These are phyloP conservation scores for Pogonomyrmex barbatus DNA, from an alignment of 1,140 invertebrate species.

Conservation along the genomic window DNA sequence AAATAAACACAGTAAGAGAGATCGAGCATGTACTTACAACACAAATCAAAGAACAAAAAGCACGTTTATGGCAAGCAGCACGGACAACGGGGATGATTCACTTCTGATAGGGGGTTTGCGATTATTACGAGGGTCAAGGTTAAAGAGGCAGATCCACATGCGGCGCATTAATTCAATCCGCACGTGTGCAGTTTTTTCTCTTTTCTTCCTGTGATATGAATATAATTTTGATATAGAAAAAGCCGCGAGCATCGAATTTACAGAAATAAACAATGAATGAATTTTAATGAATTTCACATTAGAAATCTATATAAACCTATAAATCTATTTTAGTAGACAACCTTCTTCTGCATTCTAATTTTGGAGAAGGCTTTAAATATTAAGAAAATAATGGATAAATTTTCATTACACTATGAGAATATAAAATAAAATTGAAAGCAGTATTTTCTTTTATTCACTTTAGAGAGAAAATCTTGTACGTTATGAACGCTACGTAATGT, in stretches of 20 bases:
- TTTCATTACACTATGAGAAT: neutral
- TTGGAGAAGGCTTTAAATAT: neutral
- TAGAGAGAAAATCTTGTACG: neutral
- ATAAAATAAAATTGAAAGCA: neutral
- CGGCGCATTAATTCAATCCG: constrained; percentile 25
- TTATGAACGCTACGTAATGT: constrained; percentile 12
- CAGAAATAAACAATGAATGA: neutral
- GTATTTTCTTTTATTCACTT: neutral
- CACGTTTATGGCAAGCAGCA: constrained; percentile 27
- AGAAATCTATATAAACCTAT: neutral
- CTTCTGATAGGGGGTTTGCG: constrained; percentile 38
- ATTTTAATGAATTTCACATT: constrained; percentile 15
- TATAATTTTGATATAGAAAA: neutral
- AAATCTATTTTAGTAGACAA: constrained; percentile 10
- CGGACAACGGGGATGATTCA: constrained; percentile 49
- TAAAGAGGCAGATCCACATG: constrained; percentile 50
- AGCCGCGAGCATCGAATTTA: neutral
- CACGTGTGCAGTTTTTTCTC: constrained; percentile 13
- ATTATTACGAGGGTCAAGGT: constrained; percentile 60
- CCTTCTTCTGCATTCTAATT: neutral
- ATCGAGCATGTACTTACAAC: constrained; percentile 32
- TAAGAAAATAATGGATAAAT: neutral
- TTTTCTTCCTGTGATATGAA: neutral
- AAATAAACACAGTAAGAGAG: neutral
- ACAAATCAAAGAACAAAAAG: constrained; percentile 29